Evolutionary conservation across 2,888 invertebrate species (phyloP).

Genomic region (Agrochola lychnidis): DNA sequence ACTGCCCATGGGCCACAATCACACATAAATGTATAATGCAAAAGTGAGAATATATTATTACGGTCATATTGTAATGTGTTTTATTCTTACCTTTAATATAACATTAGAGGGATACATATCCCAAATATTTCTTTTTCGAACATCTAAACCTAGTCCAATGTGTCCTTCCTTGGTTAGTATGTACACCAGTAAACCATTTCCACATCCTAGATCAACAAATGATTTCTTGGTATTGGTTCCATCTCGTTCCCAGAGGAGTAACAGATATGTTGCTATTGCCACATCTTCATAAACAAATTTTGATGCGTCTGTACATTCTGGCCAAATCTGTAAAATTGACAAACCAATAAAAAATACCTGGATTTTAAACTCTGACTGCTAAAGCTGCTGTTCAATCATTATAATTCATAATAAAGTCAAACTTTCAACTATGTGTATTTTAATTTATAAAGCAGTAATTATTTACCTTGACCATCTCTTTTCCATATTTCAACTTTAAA

Average conservation of each 20-base stretch:
- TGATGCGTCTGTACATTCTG: conserved; percentile 97
- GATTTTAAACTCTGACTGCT: background rate
- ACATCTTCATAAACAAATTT: conserved; percentile 99
- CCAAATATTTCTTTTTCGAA: conserved; percentile 97
- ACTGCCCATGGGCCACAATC: too few species aligned
- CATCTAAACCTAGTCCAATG: conserved; percentile 95
- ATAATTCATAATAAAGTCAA: background rate
- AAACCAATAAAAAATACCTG: background rate
- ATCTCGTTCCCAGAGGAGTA: conserved; percentile 94
- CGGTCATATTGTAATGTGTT: background rate
- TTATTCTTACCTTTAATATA: conserved; percentile 90
- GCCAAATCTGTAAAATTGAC: conserved; percentile 93
- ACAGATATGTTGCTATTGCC: conserved; percentile 97
- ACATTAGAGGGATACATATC: conserved; percentile 92
- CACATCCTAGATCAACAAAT: conserved; percentile 99
- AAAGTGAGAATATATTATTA: conserved; percentile 12
- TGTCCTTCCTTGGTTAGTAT: conserved; percentile 96
- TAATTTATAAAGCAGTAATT: background rate
- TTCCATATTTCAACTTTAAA: conserved; percentile 95
- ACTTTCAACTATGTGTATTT: background rate
- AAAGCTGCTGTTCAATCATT: background rate
- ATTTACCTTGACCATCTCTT: conserved; percentile 92
- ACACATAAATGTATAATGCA: too few species aligned
- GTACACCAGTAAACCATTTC: conserved; percentile 98
- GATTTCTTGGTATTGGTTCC: conserved; percentile 82